Conservation (phyloP, 2,888 invertebrate species). For the Steinernema carpocapsae region DNA sequence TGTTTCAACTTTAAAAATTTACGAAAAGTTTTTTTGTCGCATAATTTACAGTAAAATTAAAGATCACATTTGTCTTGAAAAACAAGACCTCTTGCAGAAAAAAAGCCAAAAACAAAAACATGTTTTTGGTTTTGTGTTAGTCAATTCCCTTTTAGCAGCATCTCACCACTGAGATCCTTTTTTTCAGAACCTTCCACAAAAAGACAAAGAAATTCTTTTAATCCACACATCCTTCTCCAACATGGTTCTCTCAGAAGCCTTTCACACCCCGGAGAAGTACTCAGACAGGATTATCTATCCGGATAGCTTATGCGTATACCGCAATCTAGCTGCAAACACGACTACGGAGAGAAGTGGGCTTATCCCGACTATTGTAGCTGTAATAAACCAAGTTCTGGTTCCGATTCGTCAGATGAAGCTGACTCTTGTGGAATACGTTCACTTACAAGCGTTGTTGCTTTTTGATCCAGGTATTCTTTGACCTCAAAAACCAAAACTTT, state of each 20-base stretch:
- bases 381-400: conserved; percentile 65
- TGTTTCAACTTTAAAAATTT: too few relatives aligned
- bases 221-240: conserved; percentile 64
- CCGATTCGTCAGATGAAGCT: conserved; percentile 66
- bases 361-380: conserved; percentile 68
- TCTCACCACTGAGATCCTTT: too few relatives aligned
- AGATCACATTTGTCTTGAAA: too few relatives aligned
- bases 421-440: conserved; percentile 65
- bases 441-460: conserved; percentile 64
- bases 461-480: conserved; percentile 65
- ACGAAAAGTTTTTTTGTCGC: too few relatives aligned
- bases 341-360: conserved; percentile 58
- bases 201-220: conserved; percentile 55
- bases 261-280: conserved; percentile 66
- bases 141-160: too few relatives aligned
- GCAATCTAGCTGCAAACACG: conserved; percentile 61
- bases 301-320: conserved; percentile 64
- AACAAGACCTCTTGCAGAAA: too few relatives aligned
- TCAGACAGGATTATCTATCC: conserved; percentile 65
- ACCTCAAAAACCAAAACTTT: neutral
- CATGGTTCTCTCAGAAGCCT: conserved; percentile 67
- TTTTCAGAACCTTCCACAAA: conserved; percentile 52
- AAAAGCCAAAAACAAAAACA: too few relatives aligned
- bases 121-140: too few relatives aligned
- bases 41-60: neutral